phyloP scores from a whole-genome alignment of 2,113 vertebrate genomes.

The Lasiurus borealis region DNA sequence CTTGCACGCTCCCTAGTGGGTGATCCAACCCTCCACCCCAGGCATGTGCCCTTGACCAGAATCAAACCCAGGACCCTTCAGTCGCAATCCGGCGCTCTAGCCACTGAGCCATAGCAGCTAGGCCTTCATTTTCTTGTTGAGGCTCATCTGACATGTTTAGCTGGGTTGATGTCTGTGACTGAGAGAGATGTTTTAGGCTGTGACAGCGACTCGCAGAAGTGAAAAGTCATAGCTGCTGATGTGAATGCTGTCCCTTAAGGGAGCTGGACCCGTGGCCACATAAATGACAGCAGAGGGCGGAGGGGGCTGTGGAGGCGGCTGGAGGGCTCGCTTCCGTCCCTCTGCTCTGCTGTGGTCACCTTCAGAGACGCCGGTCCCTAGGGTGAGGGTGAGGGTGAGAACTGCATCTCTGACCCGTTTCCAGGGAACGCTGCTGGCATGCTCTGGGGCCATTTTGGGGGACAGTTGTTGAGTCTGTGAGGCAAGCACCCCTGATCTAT shows the following conservation, averaged over 20 bases:
- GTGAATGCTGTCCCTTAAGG: neutral
- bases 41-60: no score
- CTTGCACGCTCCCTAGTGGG: no score
- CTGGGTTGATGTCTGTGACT: neutral
- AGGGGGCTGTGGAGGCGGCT: neutral
- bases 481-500: neutral
- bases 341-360: neutral
- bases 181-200: neutral
- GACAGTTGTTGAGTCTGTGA: neutral
- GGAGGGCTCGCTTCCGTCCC: neutral
- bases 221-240: neutral
- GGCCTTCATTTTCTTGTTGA: neutral
- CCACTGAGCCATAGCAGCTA: no score
- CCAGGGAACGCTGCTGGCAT: neutral
- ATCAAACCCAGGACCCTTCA: no score
- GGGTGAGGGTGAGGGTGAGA: neutral
- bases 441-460: neutral
- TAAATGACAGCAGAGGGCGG: neutral
- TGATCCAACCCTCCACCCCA: no score
- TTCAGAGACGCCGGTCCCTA: neutral
- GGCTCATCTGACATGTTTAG: neutral
- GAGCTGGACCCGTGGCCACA: neutral
- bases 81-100: no score
- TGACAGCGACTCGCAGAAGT: neutral
- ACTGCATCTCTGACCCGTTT: neutral